phyloP scores from a whole-genome alignment of 2,797 vertebrate species.

The Sparidentex hasta region DNA sequence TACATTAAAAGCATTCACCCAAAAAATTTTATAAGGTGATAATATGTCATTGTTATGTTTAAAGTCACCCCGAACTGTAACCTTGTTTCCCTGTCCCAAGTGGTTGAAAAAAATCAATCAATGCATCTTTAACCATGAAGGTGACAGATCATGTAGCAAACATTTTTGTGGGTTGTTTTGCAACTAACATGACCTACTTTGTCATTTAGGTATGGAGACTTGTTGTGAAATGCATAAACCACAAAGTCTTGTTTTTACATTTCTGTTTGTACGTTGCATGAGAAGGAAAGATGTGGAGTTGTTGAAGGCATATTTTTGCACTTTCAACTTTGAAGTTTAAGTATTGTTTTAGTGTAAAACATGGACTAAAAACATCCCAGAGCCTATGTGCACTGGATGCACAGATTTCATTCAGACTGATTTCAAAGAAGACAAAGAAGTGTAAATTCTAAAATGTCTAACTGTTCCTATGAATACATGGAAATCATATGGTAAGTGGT shows the following conservation, averaged over 20 bases:
- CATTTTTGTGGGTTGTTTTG: conserved; percentile 36
- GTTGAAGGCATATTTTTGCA: conserved; percentile 13
- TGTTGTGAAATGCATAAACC: conserved; percentile 55
- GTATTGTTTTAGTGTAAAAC: not conserved
- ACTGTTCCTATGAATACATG: not conserved
- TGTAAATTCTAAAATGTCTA: not conserved
- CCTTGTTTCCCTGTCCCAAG: not conserved
- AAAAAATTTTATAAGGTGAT: conserved; percentile 5
- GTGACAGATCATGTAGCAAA: conserved; percentile 1
- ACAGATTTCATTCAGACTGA: not conserved
- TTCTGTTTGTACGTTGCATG: conserved; percentile 28
- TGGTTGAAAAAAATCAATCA: not conserved
- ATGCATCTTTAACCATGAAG: conserved; percentile 9
- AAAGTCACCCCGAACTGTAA: not conserved
- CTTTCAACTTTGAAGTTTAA: not conserved
- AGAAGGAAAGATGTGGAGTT: conserved; percentile 34
- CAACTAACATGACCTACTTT: conserved; percentile 43
- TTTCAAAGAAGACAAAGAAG: not conserved
- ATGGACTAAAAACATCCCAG: conserved; percentile 5
- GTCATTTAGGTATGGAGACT: conserved; percentile 42
- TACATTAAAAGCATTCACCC: not conserved
- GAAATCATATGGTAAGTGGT: not conserved
- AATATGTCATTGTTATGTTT: conserved; percentile 12
- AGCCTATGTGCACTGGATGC: not conserved
- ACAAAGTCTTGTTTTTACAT: conserved; percentile 44